Evolutionary conservation across 2,113 vertebrate genomes (phyloP), one percentile per base, ranked within the genome.

Genomic region (Chamaea fasciata): DNA sequence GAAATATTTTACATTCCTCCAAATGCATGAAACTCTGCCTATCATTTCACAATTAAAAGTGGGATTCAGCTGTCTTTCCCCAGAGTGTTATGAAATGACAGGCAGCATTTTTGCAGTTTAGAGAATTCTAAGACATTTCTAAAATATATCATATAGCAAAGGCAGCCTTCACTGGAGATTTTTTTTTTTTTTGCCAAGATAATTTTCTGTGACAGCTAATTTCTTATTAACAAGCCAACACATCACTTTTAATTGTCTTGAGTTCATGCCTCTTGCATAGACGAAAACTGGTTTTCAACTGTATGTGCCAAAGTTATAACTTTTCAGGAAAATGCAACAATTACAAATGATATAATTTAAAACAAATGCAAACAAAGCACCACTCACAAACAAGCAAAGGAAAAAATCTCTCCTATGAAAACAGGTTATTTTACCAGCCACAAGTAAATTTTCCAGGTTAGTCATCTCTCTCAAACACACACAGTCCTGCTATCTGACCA

Each of bases 1-100:
- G 41, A 86, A 95, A 89, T 92, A 90, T 53, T 95, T 94, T 57
- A 74, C 47, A 37, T 96, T 92, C 46, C 30, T 39, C 13, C 10
- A 86, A 74, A 80, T 31, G 42, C 59, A 83, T 46, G 50, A 86
- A 86, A 65, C 15, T 30, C 5, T 69, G 59, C 37, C 37, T 90
- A 80, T 80, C 26, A n/a, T 81, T 89, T 81, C 68, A 81, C n/a
- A 86, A 70, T 74, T 94, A 70, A 62, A 85, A 88, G 35, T 35
- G 47, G 13, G 35, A 76, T 76, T 86, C 68, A 57, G 53, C 47
- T 65, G 65, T 46, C 55, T 65, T 83, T 74, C 31, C 68, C 68
- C 39, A 83, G 59, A 79, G 55, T 5, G 2, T 49, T 74, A 56
- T 86, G 76, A 86, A 94, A 90, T 63, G 27, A 37, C 39, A 76